Conservation (phyloP, 2,888 invertebrate genomes). For the Pammene aurita region DNA sequence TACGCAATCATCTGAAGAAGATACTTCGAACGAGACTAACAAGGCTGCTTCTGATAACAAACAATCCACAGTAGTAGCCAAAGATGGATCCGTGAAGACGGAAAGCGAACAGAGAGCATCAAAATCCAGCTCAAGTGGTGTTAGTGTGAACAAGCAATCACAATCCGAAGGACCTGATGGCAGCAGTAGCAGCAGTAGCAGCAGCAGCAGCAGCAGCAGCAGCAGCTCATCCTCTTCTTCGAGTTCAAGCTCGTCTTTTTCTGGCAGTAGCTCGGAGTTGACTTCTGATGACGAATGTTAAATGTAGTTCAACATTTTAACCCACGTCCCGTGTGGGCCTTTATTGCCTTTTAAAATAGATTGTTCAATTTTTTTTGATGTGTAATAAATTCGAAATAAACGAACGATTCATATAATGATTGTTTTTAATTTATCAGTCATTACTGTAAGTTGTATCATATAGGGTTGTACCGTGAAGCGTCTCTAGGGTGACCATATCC, state of each 20-base stretch:
- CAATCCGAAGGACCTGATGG: background rate
- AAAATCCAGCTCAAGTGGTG: background rate
- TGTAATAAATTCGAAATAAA: background rate
- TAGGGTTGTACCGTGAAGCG: too few relatives aligned
- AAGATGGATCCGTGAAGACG: background rate
- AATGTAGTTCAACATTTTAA: background rate
- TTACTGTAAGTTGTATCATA: too few relatives aligned
- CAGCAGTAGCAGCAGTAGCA: background rate
- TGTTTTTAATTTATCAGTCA: too few relatives aligned
- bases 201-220: background rate
- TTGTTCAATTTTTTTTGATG: background rate
- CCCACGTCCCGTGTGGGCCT: background rate
- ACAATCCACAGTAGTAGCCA: background rate
- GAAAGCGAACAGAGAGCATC: background rate
- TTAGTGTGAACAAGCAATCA: background rate
- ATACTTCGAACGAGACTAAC: background rate
- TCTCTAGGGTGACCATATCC: too few relatives aligned
- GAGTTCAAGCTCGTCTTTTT: background rate
- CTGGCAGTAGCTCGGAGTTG: background rate
- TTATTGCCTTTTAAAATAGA: background rate
- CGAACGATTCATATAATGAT: background rate
- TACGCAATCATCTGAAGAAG: too few relatives aligned
- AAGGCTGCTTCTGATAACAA: background rate
- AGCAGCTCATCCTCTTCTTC: background rate
- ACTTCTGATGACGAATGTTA: background rate